Evolutionary conservation across 1,140 invertebrate genomes (phyloP).

Genomic region (Eufriesea mexicana): DNA sequence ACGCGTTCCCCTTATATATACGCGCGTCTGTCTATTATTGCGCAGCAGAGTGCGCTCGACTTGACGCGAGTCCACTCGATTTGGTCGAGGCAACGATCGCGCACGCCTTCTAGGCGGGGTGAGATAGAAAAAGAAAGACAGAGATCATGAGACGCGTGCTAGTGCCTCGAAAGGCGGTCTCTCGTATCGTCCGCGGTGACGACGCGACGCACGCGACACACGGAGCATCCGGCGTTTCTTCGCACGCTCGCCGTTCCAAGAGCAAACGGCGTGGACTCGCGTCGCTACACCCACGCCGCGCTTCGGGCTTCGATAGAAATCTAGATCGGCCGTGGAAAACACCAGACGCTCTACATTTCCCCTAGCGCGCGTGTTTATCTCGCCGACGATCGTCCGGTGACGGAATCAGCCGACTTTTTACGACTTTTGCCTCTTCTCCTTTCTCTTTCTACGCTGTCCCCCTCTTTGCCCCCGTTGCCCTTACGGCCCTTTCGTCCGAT

Average conservation of each 20-base stretch:
- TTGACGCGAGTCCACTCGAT: constrained; percentile 28
- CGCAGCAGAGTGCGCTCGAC: constrained; percentile 25
- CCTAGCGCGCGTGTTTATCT: not conserved
- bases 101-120: not conserved
- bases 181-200: no score
- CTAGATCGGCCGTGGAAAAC: constrained; percentile 12
- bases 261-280: not conserved
- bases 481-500: not conserved
- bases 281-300: not conserved
- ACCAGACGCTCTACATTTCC: not conserved
- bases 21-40: constrained; percentile 21
- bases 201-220: not conserved
- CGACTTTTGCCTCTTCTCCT: no score
- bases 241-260: not conserved
- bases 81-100: not conserved
- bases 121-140: not conserved
- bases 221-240: not conserved
- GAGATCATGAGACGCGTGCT: not conserved
- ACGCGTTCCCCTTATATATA: not conserved
- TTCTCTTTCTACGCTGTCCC: not conserved
- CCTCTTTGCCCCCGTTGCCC: no score
- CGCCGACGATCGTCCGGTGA: not conserved
- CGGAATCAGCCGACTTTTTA: not conserved
- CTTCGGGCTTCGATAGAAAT: not conserved
- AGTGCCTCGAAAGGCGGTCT: no score